phyloP scores from a whole-genome alignment of 2,797 vertebrate genomes.

The Trachops cirrhosus region DNA sequence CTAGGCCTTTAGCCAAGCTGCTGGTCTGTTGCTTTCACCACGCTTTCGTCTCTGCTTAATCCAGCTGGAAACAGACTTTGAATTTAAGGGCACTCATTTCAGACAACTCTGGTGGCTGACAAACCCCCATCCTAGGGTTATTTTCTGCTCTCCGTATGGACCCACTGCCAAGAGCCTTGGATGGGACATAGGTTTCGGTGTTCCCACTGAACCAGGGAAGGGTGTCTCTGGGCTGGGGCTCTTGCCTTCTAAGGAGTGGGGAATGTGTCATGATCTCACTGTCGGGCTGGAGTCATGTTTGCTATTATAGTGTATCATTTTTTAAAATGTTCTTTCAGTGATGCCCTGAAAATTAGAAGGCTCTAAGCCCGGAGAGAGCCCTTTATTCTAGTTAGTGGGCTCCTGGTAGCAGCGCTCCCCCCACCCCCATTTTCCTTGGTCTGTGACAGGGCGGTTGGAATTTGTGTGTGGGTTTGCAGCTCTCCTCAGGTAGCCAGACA shows the following conservation, averaged over 20 bases:
- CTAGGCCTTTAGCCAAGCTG: neutral
- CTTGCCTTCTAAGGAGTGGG: neutral
- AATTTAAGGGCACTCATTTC: neutral
- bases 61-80: neutral
- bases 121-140: neutral
- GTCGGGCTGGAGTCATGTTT: neutral
- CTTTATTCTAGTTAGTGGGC: conserved; percentile 1
- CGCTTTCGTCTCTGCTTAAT: neutral
- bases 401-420: neutral
- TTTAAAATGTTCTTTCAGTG: neutral
- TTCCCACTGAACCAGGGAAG: neutral
- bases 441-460: neutral
- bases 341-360: conserved; percentile 9
- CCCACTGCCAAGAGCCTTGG: neutral
- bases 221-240: neutral
- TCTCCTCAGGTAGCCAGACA: neutral
- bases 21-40: neutral
- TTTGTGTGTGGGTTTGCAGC: neutral
- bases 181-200: neutral
- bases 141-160: neutral
- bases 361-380: conserved; percentile 1
- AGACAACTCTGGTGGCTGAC: neutral
- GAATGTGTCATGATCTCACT: neutral
- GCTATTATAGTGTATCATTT: neutral
- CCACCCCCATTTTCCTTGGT: neutral